A percentile compares a stretch with the other conserved stretches of the same genome.
These are phyloP conservation scores for Ips nitidus DNA, from an alignment of 1,140 invertebrate genomes.

Conservation along the genomic window DNA sequence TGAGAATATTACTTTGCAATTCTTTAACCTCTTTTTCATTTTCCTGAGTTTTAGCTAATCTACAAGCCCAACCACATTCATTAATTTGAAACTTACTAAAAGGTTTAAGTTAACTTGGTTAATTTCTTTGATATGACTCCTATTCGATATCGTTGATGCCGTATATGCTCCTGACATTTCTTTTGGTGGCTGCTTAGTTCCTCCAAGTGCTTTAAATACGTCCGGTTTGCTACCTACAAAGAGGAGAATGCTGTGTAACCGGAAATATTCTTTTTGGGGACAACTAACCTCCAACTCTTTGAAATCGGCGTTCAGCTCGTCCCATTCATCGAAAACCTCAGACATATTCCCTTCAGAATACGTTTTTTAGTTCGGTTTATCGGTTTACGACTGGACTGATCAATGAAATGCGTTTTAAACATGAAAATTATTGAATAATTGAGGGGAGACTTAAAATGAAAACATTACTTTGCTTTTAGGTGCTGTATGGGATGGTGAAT, in stretches of 20 bases:
- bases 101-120: conserved; percentile 56
- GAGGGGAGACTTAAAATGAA: too few relatives aligned
- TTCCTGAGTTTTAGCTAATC: conserved; percentile 54
- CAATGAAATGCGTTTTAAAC: too few relatives aligned
- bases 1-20: conserved; percentile 72
- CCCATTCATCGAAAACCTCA: conserved; percentile 66
- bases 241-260: conserved; percentile 1
- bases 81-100: conserved; percentile 8
- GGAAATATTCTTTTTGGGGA: neutral
- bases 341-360: conserved; percentile 34
- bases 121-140: conserved; percentile 75
- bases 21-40: conserved; percentile 57
- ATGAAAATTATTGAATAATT: too few relatives aligned
- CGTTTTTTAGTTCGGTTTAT: too few relatives aligned
- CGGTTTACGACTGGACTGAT: too few relatives aligned
- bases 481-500: too few relatives aligned
- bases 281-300: conserved; percentile 69
- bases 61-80: conserved; percentile 39
- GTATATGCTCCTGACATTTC: conserved; percentile 84
- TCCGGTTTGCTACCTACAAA: conserved; percentile 73
- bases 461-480: too few relatives aligned
- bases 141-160: conserved; percentile 88
- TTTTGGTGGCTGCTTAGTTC: conserved; percentile 80
- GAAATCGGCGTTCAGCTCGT: conserved; percentile 74
- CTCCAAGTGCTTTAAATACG: conserved; percentile 81